Base-by-base conservation (phyloP, 2,797 vertebrate genomes). In the Ispidina picta region DNA sequence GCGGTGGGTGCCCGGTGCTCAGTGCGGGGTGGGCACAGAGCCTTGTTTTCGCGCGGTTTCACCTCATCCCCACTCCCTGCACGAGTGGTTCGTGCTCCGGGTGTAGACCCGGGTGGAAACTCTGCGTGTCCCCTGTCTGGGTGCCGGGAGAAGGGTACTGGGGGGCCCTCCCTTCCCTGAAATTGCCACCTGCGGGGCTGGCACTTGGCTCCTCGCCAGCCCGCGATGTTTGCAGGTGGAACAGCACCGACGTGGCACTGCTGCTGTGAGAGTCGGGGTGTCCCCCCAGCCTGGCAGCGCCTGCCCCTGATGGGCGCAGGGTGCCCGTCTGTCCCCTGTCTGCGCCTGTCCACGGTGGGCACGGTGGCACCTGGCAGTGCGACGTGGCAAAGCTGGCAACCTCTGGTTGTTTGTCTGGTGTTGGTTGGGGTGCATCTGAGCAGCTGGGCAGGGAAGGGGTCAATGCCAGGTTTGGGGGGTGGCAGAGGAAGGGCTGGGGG, bases 241-340 rank as follows among this genome's bases (percentile, higher is more conserved):
- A 33, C 8, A 0, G 91, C 37, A 2, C 15, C 0, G 29, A 11
- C 6, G 20, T 21, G 1, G 49, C 23, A 5, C 49, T 58, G 18
- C 37, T 6, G 3, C 3, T 1, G 55, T 20, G 29, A 15, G 39
- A 12, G 12, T 4, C 7, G 3, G 0, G n/a, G 55, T 19, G 5
- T 20, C 51, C 49, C 49, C 49, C 25, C 49, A 26, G 49, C 49
- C 49, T 51, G 4, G 54, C 5, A 4, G 43, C 5, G 35, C 28
- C 35, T 63, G 37, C 49, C 49, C 54, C 31, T 0, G 5, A 0
- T 3, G 19, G 58, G 9, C 22, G 12, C 14, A 0, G 6, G 28
- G 3, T 5, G 65, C 39, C 26, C 5, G 21, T 37, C 13, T 81
- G 6, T 16, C 26, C 48, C 3, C 11, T 9, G 4, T 20, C 19